Base-by-base conservation (phyloP, 2,888 invertebrate species). In the Volucella zonaria region DNA sequence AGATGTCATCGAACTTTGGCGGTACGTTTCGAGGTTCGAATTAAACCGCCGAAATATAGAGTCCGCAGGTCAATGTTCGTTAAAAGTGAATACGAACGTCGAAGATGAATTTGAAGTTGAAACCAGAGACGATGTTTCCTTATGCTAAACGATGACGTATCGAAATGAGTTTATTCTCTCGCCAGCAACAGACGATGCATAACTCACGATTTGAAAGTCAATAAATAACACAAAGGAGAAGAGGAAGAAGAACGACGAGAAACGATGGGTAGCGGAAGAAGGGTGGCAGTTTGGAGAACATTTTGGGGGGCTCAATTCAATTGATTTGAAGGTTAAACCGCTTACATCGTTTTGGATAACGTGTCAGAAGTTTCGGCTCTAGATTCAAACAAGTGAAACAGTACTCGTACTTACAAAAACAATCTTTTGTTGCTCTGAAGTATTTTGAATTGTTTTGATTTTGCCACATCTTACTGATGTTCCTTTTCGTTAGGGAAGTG, bases 61-160 rank as follows among this genome's bases (percentile, higher is more conserved):
- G 14, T 38, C 64, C 15, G 51, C 31, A 15, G 83, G 75, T 85
- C 80, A 80, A 71, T 8, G 76, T 66, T 73, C 83, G 83, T 47
- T 85, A 85, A 85, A 85, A 85, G 83, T 85, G 83, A 85, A 85
- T 85, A 85, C 83, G 75, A 85, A 31, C 31, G 31, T 6, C 38
- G 52, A 54, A 10, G 52, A 45, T 1, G 11, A 45, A 45, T 11
- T 12, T n/a, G 45, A 45, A 45, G 45, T 12, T 12, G 12, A 45
- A 11, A n/a, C 11, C 45, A 45, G n/a, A 11, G 45, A 10, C n/a
- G 14, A 43, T 38, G 82, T 73, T 82, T 82, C 71, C 77, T 78
- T 45, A 56, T 82, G 78, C 67, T 67, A 78, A 82, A 82, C 56
- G 68, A 82, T 82, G 79, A 83, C 82, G 82, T 83, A 68, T 75